Evolutionary conservation across 2,113 vertebrate species (phyloP).

Genomic region (Porphyrio hochstetteri): DNA sequence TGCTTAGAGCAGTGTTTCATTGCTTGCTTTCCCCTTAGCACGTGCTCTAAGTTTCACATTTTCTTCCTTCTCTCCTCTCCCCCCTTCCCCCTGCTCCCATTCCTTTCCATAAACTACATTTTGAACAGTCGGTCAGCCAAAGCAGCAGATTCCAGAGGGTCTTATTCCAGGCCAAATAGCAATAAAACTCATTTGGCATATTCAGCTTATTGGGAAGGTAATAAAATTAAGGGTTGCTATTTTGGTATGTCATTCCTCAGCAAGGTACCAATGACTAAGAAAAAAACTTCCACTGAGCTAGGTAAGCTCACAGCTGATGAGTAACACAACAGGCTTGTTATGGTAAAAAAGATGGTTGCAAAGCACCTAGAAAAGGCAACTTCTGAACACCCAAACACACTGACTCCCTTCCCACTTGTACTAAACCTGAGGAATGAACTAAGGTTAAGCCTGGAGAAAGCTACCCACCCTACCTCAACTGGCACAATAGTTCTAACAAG

Average conservation of each 20-base stretch:
- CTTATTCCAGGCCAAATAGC: slow-evolving; percentile 37
- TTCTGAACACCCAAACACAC: background rate
- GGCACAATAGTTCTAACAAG: background rate
- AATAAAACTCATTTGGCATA: slow-evolving; percentile 52
- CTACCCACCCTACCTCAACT: background rate
- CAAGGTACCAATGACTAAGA: background rate
- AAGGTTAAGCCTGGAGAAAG: background rate
- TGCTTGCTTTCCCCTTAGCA: background rate
- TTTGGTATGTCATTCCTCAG: slow-evolving; percentile 25
- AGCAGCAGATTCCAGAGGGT: slow-evolving; percentile 20
- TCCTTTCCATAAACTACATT: background rate
- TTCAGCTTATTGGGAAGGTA: slow-evolving; percentile 9
- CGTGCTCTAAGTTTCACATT: background rate
- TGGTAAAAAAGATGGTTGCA: background rate
- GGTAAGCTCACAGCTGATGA: background rate
- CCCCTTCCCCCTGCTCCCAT: background rate
- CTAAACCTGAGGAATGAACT: background rate
- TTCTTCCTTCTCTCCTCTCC: background rate
- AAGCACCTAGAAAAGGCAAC: background rate
- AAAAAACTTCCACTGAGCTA: background rate
- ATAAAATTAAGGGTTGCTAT: slow-evolving; percentile 57
- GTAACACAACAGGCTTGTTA: background rate
- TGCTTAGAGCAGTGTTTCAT: background rate
- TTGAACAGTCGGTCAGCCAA: slow-evolving; percentile 9
- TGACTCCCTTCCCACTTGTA: accelerated